Evolutionary conservation across 2,888 invertebrate genomes (phyloP).

Genomic region (Tortrix viridana): DNA sequence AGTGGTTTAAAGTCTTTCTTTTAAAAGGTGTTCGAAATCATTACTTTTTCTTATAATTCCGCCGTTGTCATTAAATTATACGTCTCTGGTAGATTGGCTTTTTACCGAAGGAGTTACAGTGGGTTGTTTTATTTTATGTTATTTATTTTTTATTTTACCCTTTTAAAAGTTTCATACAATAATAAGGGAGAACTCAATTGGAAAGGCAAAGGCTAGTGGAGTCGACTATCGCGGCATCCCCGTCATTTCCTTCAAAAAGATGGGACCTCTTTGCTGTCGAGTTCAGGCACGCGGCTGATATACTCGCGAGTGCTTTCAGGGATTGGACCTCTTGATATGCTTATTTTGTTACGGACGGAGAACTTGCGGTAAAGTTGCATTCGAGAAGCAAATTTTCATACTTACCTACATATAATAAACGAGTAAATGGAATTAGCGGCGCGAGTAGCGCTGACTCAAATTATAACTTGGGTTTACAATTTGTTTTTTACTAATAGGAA

Average conservation of each 20-base stretch:
- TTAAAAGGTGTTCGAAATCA: not conserved
- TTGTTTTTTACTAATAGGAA: no score
- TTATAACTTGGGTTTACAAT: no score
- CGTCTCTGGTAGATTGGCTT: no score
- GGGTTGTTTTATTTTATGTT: no score
- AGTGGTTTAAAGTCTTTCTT: not conserved
- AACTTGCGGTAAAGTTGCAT: not conserved
- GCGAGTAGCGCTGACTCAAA: no score
- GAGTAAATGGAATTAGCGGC: no score
- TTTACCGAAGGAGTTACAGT: no score
- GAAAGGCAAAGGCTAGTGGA: constrained; percentile 15
- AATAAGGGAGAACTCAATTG: not conserved
- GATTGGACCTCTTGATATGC: constrained; percentile 10
- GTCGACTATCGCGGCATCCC: not conserved
- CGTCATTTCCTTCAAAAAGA: constrained; percentile 18
- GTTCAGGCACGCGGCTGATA: constrained; percentile 13
- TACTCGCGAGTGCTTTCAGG: constrained; percentile 8
- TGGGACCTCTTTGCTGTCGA: constrained; percentile 26
- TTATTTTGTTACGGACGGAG: constrained; percentile 16
- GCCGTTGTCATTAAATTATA: not conserved
- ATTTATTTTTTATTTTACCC: no score
- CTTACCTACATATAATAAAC: no score
- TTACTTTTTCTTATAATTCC: not conserved
- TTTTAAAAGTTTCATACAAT: no score
- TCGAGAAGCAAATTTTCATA: not conserved